These are phyloP conservation scores for Bolborhynchus lineola DNA, from an alignment of 2,113 vertebrate genomes.

Conservation along the genomic window DNA sequence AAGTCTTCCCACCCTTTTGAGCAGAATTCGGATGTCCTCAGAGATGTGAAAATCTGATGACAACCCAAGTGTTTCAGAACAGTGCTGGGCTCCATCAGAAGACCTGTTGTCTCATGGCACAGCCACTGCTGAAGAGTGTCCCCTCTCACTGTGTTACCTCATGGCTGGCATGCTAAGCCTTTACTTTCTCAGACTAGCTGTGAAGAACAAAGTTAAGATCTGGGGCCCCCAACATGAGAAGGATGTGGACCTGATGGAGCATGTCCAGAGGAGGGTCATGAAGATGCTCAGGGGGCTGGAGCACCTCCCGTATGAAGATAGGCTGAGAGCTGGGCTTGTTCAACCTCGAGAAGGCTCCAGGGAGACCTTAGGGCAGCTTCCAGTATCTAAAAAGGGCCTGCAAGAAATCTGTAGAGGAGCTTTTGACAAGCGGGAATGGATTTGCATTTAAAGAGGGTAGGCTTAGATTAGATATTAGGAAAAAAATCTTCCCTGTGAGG, in stretches of 20 bases:
- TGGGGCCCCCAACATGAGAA: background rate
- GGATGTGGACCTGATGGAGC: background rate
- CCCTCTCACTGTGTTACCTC: background rate
- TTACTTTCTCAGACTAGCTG: background rate
- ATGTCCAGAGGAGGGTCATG: background rate
- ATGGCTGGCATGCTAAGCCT: rapidly evolving
- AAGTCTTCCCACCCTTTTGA: background rate
- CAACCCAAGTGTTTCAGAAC: background rate
- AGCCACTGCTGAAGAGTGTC: background rate
- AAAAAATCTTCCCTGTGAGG: background rate
- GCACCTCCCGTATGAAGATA: background rate
- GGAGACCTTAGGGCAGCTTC: background rate
- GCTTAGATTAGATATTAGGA: background rate
- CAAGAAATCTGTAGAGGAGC: background rate
- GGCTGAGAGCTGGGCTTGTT: background rate
- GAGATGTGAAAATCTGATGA: background rate
- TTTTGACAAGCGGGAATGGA: background rate
- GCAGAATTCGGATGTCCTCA: background rate
- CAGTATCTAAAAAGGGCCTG: background rate
- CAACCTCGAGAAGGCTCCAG: background rate
- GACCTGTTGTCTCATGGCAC: background rate
- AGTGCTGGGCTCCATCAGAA: background rate
- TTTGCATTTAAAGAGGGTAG: background rate
- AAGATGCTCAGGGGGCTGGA: background rate
- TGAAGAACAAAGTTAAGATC: background rate